phyloP scores from a whole-genome alignment of 2,113 vertebrate species.

The Collichthys lucidus region DNA sequence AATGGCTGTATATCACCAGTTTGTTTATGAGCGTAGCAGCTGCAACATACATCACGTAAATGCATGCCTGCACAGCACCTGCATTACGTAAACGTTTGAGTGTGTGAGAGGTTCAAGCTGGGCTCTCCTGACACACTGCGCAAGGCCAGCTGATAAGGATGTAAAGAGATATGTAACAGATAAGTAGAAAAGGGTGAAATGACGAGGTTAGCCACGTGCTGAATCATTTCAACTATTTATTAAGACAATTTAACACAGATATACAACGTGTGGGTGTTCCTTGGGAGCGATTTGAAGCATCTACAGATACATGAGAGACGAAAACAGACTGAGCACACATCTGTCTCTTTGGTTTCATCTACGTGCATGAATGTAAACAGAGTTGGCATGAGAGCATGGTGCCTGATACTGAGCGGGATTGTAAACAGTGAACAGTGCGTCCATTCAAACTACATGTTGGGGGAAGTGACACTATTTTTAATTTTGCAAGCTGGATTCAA shows the following conservation, averaged over 20 bases:
- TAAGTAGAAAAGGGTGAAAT: background rate
- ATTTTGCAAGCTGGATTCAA: background rate
- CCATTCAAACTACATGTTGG: constrained; percentile 4
- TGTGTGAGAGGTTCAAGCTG: constrained; percentile 11
- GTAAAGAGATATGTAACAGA: constrained; percentile 26
- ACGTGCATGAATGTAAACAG: constrained; percentile 22
- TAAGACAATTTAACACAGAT: background rate
- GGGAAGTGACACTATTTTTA: constrained; percentile 4
- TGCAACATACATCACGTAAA: constrained; percentile 13
- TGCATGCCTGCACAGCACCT: background rate
- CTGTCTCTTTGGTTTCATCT: constrained; percentile 1
- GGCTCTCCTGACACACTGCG: background rate
- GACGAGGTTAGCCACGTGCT: background rate
- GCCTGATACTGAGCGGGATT: constrained; percentile 27
- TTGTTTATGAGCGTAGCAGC: constrained; percentile 52
- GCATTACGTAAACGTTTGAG: background rate
- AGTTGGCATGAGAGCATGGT: background rate
- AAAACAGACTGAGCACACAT: background rate
- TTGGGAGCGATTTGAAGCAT: constrained; percentile 1
- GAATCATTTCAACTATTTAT: constrained; percentile 4
- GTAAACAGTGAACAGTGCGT: constrained; percentile 5
- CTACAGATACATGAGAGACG: constrained; percentile 6
- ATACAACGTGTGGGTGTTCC: background rate
- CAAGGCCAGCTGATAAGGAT: constrained; percentile 16
- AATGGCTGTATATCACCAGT: constrained; percentile 10